A percentile compares a stretch with the other conserved stretches of the same genome.
These are phyloP conservation scores for Coracopsis vasa DNA, from an alignment of 2,113 vertebrate genomes.

Conservation along the genomic window DNA sequence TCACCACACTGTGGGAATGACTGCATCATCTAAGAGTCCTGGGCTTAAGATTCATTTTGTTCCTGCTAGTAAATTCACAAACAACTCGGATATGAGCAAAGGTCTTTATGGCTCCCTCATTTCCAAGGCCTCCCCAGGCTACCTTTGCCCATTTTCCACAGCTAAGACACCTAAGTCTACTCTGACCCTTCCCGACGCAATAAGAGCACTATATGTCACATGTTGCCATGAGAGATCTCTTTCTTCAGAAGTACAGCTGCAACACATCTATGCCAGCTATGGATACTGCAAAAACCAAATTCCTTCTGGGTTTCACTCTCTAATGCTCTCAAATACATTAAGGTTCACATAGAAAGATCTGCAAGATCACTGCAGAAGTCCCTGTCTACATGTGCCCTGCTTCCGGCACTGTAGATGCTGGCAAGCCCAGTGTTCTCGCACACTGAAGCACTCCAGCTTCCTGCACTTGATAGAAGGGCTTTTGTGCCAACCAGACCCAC, in stretches of 20 bases:
- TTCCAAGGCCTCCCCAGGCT: background rate
- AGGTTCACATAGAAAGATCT: background rate
- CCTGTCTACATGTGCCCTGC: background rate
- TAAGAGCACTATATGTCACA: background rate
- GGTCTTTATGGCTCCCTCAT: background rate
- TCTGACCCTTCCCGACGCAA: background rate
- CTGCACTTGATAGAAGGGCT: background rate
- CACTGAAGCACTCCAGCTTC: background rate
- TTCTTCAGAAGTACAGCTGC: background rate
- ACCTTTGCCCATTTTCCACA: background rate
- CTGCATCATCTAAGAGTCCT: background rate
- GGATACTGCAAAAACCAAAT: background rate
- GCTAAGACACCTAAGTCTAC: background rate
- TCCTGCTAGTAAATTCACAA: background rate
- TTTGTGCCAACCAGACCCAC: background rate
- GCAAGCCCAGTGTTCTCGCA: rapidly evolving
- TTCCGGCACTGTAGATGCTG: rapidly evolving
- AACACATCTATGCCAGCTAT: background rate
- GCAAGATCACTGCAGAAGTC: background rate
- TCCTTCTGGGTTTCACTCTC: background rate
- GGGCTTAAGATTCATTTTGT: background rate
- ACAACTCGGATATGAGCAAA: background rate
- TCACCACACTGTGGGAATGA: background rate
- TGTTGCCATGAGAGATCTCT: background rate
- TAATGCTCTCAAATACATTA: rapidly evolving